Evolutionary conservation across 2,888 invertebrate genomes (phyloP).

Genomic region (Maniola hyperantus): DNA sequence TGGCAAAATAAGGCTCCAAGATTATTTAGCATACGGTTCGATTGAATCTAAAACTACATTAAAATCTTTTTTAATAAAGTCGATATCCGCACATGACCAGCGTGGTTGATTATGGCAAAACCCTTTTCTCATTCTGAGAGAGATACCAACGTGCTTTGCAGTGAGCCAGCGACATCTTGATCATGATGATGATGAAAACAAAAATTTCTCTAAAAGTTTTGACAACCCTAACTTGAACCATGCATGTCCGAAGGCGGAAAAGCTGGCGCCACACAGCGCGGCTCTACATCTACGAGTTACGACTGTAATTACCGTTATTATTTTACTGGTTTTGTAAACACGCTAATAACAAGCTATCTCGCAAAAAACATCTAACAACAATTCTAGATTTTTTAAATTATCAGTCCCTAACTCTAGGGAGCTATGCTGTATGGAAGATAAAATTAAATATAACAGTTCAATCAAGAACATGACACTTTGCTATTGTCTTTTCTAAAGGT

Average conservation of each 20-base stretch:
- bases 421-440: neutral
- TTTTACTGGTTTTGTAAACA: conserved; percentile 23
- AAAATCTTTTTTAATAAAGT: no score
- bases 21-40: no score
- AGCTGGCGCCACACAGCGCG: conserved; percentile 28
- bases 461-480: neutral
- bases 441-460: neutral
- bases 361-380: conserved; percentile 1
- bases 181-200: no score
- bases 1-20: no score
- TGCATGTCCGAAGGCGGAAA: conserved; percentile 23
- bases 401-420: neutral
- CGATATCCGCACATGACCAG: no score
- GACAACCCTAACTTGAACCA: conserved; percentile 12
- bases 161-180: no score
- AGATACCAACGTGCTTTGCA: no score
- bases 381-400: neutral
- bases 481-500: neutral
- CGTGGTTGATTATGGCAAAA: no score
- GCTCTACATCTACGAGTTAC: conserved; percentile 9
- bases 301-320: conserved; percentile 20
- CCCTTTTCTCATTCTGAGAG: no score
- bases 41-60: no score
- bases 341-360: conserved; percentile 10
- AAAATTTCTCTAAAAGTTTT: neutral